Evolutionary conservation across 2,888 invertebrate species (phyloP).

Genomic region (Oconnorella tubifera): DNA sequence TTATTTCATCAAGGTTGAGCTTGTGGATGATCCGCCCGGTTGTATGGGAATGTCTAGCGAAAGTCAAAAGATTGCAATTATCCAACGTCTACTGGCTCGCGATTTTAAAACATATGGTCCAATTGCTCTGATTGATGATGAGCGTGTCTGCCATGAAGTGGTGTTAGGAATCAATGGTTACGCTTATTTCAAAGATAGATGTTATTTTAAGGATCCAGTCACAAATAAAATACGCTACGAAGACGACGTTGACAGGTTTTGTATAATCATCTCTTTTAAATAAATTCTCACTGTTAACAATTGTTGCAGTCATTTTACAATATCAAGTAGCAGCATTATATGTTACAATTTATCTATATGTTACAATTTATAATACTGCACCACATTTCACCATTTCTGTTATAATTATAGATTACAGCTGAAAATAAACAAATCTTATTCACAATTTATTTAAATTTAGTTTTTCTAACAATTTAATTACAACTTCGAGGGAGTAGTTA

Average conservation of each 20-base stretch:
- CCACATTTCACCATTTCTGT: no score
- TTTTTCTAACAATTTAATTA: no score
- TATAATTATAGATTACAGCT: no score
- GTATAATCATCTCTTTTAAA: no score
- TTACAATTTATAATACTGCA: no score
- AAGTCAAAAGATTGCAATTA: constrained; percentile 29
- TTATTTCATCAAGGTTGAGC: constrained; percentile 26
- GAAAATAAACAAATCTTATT: no score
- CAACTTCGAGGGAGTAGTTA: no score
- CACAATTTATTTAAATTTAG: no score
- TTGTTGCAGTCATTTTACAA: no score
- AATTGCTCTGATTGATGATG: constrained; percentile 21
- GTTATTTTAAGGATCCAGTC: constrained; percentile 35
- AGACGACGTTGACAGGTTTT: constrained; percentile 35
- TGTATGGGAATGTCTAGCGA: constrained; percentile 42
- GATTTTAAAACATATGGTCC: constrained; percentile 25
- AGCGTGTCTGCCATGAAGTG: constrained; percentile 44
- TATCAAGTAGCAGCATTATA: no score
- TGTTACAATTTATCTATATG: no score
- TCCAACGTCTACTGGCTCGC: constrained; percentile 30
- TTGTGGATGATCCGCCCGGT: constrained; percentile 44
- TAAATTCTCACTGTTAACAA: no score
- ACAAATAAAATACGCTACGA: constrained; percentile 37
- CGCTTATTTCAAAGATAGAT: constrained; percentile 45
- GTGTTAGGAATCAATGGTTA: constrained; percentile 38